phyloP scores from a whole-genome alignment of 2,113 vertebrate species.

The Chlamydotis undulata region DNA sequence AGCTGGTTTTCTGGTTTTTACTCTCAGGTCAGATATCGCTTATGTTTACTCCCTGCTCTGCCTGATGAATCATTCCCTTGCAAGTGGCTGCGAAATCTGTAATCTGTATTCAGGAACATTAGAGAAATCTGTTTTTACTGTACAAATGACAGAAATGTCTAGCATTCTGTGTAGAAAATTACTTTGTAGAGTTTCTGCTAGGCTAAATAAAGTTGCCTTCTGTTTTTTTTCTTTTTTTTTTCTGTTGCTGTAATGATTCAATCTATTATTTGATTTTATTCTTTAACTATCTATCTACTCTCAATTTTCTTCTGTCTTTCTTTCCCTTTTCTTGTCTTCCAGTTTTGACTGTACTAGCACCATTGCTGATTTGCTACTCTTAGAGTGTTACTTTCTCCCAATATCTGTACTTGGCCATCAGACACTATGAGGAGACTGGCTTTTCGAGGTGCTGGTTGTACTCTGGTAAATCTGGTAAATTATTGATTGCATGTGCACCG shows the following conservation, averaged over 20 bases:
- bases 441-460: constrained; percentile 86
- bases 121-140: constrained; percentile 43
- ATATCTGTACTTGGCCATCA: constrained; percentile 75
- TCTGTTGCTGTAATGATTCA: constrained; percentile 47
- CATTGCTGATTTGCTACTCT: constrained; percentile 70
- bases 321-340: constrained; percentile 77
- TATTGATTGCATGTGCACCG: constrained; percentile 68
- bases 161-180: constrained; percentile 24
- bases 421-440: constrained; percentile 83
- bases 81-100: constrained; percentile 52
- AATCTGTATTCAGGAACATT: constrained; percentile 16
- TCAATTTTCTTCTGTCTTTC: constrained; percentile 45
- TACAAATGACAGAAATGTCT: constrained; percentile 3
- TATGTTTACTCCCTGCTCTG: constrained; percentile 24
- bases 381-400: constrained; percentile 69
- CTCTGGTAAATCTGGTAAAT: constrained; percentile 88
- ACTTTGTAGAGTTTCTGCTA: constrained; percentile 2
- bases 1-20: constrained; percentile 27
- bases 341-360: constrained; percentile 78
- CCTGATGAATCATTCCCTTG: constrained; percentile 60
- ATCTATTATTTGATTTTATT: constrained; percentile 21
- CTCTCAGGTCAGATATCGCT: background rate
- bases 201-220: constrained; percentile 39
- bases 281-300: constrained; percentile 38
- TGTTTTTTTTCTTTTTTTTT: constrained; percentile 8